phyloP scores from a whole-genome alignment of 2,797 vertebrate genomes.

The Hydrocynus forskahlii region DNA sequence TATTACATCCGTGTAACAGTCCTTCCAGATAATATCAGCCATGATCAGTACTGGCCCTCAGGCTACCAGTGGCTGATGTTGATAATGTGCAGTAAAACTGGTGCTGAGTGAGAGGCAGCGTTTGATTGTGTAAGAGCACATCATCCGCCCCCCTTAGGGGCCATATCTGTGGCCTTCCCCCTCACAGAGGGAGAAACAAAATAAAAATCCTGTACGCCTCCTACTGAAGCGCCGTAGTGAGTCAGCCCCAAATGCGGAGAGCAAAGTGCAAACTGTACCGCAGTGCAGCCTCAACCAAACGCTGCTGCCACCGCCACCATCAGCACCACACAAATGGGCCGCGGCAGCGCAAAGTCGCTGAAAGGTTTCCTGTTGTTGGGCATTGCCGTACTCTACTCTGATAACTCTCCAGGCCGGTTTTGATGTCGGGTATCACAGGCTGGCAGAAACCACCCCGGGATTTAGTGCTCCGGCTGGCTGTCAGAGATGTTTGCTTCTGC shows the following conservation, averaged over 20 bases:
- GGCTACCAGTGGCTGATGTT: constrained; percentile 27
- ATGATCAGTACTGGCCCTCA: constrained; percentile 18
- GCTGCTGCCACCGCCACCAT: constrained; percentile 15
- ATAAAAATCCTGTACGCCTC: constrained; percentile 4
- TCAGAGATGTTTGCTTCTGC: constrained; percentile 27
- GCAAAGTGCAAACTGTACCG: constrained; percentile 16
- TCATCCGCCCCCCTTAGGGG: constrained; percentile 44
- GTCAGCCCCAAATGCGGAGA: constrained; percentile 38
- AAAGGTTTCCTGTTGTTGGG: constrained; percentile 21
- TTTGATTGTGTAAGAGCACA: constrained; percentile 50
- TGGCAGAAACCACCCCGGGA: constrained; percentile 25
- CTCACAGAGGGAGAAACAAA: constrained; percentile 13
- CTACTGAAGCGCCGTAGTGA: constrained; percentile 46
- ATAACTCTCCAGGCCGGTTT: constrained; percentile 16
- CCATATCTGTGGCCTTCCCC: constrained; percentile 44
- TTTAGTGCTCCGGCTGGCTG: constrained; percentile 20
- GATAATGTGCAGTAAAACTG: constrained; percentile 40
- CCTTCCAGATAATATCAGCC: constrained; percentile 23
- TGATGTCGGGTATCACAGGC: constrained; percentile 24
- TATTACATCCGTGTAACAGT: constrained; percentile 24
- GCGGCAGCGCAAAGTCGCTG: constrained; percentile 1
- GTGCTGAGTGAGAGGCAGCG: constrained; percentile 34
- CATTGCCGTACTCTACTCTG: background rate
- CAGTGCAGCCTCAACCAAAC: background rate
- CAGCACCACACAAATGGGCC: constrained; percentile 3